Percentiles rank a stretch among this genome's conserved stretches.
These are phyloP conservation scores for Drosophila nigromelanica DNA, from an alignment of 1,140 invertebrate genomes.

Conservation along the genomic window DNA sequence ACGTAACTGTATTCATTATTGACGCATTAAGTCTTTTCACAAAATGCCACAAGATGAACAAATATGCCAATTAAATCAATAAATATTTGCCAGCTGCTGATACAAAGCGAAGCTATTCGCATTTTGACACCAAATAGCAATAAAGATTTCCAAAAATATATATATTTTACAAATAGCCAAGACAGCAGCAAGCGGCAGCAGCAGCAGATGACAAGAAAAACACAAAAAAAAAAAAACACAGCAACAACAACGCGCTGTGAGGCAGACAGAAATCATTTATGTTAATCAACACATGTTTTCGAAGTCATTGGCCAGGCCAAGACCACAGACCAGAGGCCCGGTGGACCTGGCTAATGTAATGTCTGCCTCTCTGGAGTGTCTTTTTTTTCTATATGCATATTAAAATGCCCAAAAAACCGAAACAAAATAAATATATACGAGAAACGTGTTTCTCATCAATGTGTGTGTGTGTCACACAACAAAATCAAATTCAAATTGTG, in stretches of 20 bases:
- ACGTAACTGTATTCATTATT: slow-evolving; percentile 54
- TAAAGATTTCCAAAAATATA: slow-evolving; percentile 64
- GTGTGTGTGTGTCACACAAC: slow-evolving; percentile 59
- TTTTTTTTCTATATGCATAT: slow-evolving; percentile 54
- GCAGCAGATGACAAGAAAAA: slow-evolving; percentile 40
- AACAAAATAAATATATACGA: slow-evolving; percentile 74
- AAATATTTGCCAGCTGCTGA: slow-evolving; percentile 71
- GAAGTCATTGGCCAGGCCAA: slow-evolving; percentile 72
- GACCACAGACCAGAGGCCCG: slow-evolving; percentile 32
- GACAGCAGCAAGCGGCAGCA: slow-evolving; percentile 9
- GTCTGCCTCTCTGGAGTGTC: slow-evolving; percentile 41
- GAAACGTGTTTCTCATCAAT: slow-evolving; percentile 62
- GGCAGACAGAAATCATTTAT: slow-evolving; percentile 75
- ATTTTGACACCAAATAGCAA: slow-evolving; percentile 69
- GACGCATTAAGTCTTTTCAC: slow-evolving; percentile 28
- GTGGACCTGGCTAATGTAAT: slow-evolving; percentile 50
- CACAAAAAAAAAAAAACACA: slow-evolving; percentile 17
- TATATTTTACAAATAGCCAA: slow-evolving; percentile 55
- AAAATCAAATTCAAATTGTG: slow-evolving; percentile 77
- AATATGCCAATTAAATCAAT: slow-evolving; percentile 74
- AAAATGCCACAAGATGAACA: slow-evolving; percentile 28
- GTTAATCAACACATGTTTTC: slow-evolving; percentile 79
- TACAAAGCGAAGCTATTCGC: slow-evolving; percentile 40
- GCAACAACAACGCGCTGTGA: slow-evolving; percentile 30
- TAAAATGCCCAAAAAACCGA: slow-evolving; percentile 69